A percentile compares a stretch with the other conserved stretches of the same genome.
Conservation (phyloP, 2,888 invertebrate genomes). For the Ophion ellenae region DNA sequence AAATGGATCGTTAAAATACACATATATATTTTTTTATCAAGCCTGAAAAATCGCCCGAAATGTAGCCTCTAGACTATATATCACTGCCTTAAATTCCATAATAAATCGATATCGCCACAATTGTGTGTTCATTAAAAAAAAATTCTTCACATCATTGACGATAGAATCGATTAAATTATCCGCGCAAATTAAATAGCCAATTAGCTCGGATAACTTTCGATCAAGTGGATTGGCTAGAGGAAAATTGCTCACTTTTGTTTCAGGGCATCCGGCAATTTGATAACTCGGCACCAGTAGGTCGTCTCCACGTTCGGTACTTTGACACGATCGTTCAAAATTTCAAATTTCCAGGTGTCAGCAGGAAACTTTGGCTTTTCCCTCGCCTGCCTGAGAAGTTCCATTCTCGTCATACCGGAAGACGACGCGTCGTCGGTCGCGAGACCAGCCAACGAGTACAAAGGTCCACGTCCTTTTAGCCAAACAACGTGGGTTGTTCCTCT, state of each 20-base stretch:
- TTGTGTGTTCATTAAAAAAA: too few species aligned
- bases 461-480: slow-evolving; percentile 92
- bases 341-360: slow-evolving; percentile 85
- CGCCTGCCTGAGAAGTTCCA: slow-evolving; percentile 88
- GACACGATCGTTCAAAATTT: slow-evolving; percentile 87
- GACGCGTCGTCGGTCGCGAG: slow-evolving; percentile 86
- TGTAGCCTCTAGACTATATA: too few species aligned
- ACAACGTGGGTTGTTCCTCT: slow-evolving; percentile 95
- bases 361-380: slow-evolving; percentile 82
- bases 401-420: slow-evolving; percentile 90
- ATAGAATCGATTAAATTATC: too few species aligned
- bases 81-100: too few species aligned
- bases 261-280: slow-evolving; percentile 90
- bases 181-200: too few species aligned
- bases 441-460: slow-evolving; percentile 88
- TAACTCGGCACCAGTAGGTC: slow-evolving; percentile 98
- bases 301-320: slow-evolving; percentile 94
- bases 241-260: slow-evolving; percentile 91
- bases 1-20: too few species aligned
- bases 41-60: too few species aligned
- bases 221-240: neutral
- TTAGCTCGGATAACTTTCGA: too few species aligned
- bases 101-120: too few species aligned
- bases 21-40: too few species aligned
- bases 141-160: too few species aligned